These are phyloP conservation scores for Notospermus geniculatus DNA, from an alignment of 1,140 invertebrate genomes.

Conservation along the genomic window DNA sequence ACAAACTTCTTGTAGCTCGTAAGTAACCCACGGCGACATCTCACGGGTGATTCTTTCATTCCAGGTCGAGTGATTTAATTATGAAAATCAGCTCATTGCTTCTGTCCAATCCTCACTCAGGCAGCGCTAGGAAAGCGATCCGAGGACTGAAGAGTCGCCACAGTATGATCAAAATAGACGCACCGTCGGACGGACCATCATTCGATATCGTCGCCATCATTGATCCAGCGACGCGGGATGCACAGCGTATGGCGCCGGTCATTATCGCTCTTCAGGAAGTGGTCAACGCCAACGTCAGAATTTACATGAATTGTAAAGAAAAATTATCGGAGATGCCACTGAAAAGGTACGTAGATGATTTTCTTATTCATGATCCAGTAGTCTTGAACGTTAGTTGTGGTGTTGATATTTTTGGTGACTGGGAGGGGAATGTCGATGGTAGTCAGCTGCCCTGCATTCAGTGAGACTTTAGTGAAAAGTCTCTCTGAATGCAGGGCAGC, in stretches of 20 bases:
- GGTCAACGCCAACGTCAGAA: slow-evolving; percentile 83
- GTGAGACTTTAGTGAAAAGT: no score
- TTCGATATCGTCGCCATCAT: slow-evolving; percentile 82
- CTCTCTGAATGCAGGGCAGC: no score
- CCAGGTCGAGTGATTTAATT: neutral
- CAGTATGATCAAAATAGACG: slow-evolving; percentile 73
- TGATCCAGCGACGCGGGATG: slow-evolving; percentile 81
- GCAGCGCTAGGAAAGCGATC: neutral
- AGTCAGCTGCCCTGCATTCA: no score
- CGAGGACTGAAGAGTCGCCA: slow-evolving; percentile 14
- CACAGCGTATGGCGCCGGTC: slow-evolving; percentile 90
- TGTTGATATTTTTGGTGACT: no score
- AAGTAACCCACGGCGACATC: no score
- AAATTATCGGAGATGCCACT: slow-evolving; percentile 98
- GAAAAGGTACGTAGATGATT: slow-evolving; percentile 75
- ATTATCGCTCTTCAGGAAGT: slow-evolving; percentile 71
- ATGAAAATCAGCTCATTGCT: neutral
- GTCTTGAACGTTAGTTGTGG: no score
- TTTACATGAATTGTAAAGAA: slow-evolving; percentile 90
- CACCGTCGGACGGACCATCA: slow-evolving; percentile 67
- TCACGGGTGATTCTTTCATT: no score
- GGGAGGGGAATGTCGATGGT: no score
- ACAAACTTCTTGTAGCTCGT: neutral
- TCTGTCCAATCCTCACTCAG: neutral
- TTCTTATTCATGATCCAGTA: no score